Base-by-base conservation (phyloP, 2,113 vertebrate genomes). In the Corydoras sp. region DNA sequence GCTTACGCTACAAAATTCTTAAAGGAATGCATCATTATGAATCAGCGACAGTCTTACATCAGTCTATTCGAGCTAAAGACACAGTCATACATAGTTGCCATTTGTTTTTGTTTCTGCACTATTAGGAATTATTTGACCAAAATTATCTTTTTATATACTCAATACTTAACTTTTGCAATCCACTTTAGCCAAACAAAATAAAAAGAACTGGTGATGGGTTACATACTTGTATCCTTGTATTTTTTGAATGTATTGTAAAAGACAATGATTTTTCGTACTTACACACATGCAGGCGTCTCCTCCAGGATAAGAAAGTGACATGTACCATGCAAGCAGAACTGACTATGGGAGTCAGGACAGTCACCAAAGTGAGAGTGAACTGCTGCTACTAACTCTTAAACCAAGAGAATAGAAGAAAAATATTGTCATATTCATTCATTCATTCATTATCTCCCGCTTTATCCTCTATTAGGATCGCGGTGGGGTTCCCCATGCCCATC, bases 261-360 rank as follows among this genome's bases (percentile, higher is more conserved):
- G 13, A 24, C 18, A 24, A 10, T 68, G 5, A 13, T 10, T 58
- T 31, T 24, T 69, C 30, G 13, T 14, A 87, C 94, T 93, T 89
- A 96, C 94, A 94, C 85, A 79, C 94, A 96, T 0, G 92, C 89
- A 32, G 92, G 91, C 1, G 88, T 88, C 53, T 92, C 91, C 65
- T 95, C 93, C 75, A 92, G 81, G 30, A 94, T 90, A 81, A 96
- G 79, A 85, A 93, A 96, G 77, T 92, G 91, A 75, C 94, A 96
- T 6, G 90, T 93, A 55, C 94, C 94, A 14, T 96, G 92, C 80
- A 96, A 93, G 81, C 94, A 96, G 85, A 92, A 95, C 53, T 93
- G 87, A 10, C 72, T 90, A 75, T 96, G 93, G 9, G 91, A 87
- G 76, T 92, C 92, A 0, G 94, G 93, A 73, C 94, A 96, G 55